These are phyloP conservation scores for Coleophora flavipennella DNA, from an alignment of 2,888 invertebrate genomes.

Conservation along the genomic window DNA sequence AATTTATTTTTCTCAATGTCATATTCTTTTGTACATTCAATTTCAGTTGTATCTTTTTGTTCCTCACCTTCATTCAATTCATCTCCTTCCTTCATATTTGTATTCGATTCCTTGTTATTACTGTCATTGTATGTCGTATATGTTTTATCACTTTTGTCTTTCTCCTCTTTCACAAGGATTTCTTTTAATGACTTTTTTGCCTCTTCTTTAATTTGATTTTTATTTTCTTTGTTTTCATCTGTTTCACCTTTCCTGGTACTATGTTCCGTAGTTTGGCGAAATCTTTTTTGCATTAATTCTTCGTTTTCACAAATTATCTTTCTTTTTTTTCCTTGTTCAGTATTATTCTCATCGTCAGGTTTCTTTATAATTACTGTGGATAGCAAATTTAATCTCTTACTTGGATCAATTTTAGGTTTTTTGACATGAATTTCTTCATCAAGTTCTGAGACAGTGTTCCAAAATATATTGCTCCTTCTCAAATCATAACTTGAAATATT, in stretches of 20 bases:
- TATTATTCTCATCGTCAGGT: not conserved
- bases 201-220: too few relatives aligned
- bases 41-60: too few relatives aligned
- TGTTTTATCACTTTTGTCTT: not conserved
- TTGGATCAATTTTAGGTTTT: not conserved
- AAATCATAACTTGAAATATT: slow-evolving; percentile 6
- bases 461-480: slow-evolving; percentile 3
- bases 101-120: not conserved
- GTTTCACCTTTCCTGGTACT: too few relatives aligned
- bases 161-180: not conserved
- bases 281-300: too few relatives aligned
- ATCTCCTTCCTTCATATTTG: too few relatives aligned
- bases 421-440: not conserved
- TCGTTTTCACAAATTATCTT: not conserved
- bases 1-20: too few relatives aligned
- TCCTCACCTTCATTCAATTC: too few relatives aligned
- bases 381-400: not conserved
- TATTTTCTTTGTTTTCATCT: too few relatives aligned
- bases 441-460: not conserved
- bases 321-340: not conserved
- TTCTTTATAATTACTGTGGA: slow-evolving; percentile 1
- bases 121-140: not conserved
- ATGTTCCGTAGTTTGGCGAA: too few relatives aligned
- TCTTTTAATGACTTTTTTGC: not conserved
- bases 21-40: too few relatives aligned